Evolutionary conservation across 2,113 vertebrate genomes (phyloP).

Genomic region (Scomber scombrus): DNA sequence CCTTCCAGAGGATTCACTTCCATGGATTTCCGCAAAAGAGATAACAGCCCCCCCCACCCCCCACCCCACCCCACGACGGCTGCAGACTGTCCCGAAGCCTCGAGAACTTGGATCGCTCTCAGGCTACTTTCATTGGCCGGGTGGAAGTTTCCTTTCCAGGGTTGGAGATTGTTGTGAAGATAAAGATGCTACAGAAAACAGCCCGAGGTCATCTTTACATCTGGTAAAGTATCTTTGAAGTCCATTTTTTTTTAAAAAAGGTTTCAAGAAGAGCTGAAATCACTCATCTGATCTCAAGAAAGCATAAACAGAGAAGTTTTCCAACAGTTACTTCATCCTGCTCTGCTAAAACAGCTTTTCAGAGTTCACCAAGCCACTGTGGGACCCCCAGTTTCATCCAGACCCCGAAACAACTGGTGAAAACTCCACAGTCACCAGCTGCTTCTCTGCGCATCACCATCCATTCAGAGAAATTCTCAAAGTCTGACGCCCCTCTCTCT

Average conservation of each 20-base stretch:
- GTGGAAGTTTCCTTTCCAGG: constrained; percentile 1
- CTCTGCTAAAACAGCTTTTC: neutral
- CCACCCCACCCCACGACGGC: too few species aligned
- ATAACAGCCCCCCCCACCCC: neutral
- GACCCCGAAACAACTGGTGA: constrained; percentile 5
- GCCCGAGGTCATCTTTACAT: constrained; percentile 37
- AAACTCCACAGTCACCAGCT: neutral
- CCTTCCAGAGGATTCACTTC: constrained; percentile 72
- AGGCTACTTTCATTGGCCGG: constrained; percentile 30
- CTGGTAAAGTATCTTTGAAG: constrained; percentile 24
- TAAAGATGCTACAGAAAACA: constrained; percentile 6
- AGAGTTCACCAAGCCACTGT: constrained; percentile 18
- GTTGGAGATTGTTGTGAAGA: neutral
- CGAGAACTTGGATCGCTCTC: neutral
- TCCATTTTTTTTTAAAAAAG: neutral
- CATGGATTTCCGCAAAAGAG: constrained; percentile 52
- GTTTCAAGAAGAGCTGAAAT: neutral
- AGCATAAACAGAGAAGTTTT: neutral
- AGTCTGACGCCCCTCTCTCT: constrained; percentile 36
- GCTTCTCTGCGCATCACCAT: constrained; percentile 34
- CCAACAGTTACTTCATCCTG: neutral
- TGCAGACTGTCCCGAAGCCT: constrained; percentile 10
- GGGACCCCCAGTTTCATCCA: constrained; percentile 11
- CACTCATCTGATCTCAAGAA: neutral
- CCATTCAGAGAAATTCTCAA: constrained; percentile 43